These are phyloP conservation scores for Dicranocentrus wangi DNA, from an alignment of 2,888 invertebrate species.

Conservation along the genomic window DNA sequence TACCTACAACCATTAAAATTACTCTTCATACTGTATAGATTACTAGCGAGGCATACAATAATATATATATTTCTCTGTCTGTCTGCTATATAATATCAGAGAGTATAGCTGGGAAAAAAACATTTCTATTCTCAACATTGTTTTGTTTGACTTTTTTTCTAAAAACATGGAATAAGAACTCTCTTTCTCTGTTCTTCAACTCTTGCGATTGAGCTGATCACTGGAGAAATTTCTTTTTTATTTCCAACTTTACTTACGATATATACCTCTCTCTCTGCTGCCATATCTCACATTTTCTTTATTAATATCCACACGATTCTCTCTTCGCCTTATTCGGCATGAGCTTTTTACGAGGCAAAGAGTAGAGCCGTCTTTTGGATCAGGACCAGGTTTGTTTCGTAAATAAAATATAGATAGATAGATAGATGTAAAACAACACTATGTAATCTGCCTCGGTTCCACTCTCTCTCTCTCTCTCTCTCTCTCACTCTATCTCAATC, in stretches of 20 bases:
- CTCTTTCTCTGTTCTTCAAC: slow-evolving; percentile 62
- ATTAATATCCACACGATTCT: slow-evolving; percentile 40
- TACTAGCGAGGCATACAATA: slow-evolving; percentile 57
- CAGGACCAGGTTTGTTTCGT: slow-evolving; percentile 23
- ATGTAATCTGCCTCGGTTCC: slow-evolving; percentile 5
- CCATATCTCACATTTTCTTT: slow-evolving; percentile 37
- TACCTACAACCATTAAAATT: slow-evolving; percentile 23
- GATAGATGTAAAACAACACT: not conserved
- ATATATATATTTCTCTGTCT: slow-evolving; percentile 51
- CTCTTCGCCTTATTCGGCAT: slow-evolving; percentile 56
- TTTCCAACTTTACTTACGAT: slow-evolving; percentile 19
- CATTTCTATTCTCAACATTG: slow-evolving; percentile 55
- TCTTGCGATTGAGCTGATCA: slow-evolving; percentile 41
- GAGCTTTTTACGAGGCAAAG: slow-evolving; percentile 55
- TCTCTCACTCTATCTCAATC: not conserved
- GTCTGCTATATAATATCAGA: slow-evolving; percentile 57
- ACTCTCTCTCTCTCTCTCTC: not conserved
- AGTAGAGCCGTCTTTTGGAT: slow-evolving; percentile 41
- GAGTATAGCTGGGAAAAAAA: slow-evolving; percentile 55
- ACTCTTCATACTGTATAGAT: slow-evolving; percentile 62
- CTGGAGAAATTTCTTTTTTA: slow-evolving; percentile 48
- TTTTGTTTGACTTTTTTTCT: slow-evolving; percentile 62
- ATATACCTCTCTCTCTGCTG: slow-evolving; percentile 12
- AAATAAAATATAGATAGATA: too few relatives aligned
- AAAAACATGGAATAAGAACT: slow-evolving; percentile 62